Percentiles rank a stretch among this genome's conserved stretches.
Evolutionary conservation across 2,888 invertebrate genomes (phyloP).

Genomic region (Alentia gelatinosa): DNA sequence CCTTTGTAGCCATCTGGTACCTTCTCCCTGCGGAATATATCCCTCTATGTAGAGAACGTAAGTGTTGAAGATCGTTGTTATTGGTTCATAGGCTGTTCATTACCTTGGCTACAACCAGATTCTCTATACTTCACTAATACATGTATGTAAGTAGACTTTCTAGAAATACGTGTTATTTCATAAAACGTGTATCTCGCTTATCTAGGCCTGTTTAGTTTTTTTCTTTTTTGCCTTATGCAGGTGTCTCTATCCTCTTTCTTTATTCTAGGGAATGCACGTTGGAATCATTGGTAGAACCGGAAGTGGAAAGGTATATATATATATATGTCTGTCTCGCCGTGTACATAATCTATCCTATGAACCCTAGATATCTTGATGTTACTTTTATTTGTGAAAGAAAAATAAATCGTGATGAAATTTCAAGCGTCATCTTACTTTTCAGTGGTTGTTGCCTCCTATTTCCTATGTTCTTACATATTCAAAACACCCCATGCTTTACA

Average conservation of each 20-base stretch:
- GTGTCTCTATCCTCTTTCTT: no score
- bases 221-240: neutral
- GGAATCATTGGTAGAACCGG: neutral
- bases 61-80: no score
- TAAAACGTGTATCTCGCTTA: neutral
- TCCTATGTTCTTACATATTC: no score
- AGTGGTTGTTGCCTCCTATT: no score
- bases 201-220: neutral
- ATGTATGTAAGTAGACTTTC: neutral
- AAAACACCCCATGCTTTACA: no score
- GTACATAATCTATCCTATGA: no score
- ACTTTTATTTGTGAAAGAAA: no score
- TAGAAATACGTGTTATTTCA: neutral
- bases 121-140: neutral
- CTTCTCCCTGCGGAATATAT: conserved; percentile 10
- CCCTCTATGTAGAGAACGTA: neutral
- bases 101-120: neutral
- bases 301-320: neutral
- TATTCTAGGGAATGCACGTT: neutral
- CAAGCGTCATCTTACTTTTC: no score
- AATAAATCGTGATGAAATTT: no score
- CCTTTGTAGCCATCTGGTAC: conserved; percentile 19
- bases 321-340: no score
- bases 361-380: no score
- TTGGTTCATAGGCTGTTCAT: neutral